A percentile compares a stretch with the other conserved stretches of the same genome.
These are phyloP conservation scores for Cylloceria caligata DNA, from an alignment of 2,888 invertebrate genomes.

Conservation along the genomic window DNA sequence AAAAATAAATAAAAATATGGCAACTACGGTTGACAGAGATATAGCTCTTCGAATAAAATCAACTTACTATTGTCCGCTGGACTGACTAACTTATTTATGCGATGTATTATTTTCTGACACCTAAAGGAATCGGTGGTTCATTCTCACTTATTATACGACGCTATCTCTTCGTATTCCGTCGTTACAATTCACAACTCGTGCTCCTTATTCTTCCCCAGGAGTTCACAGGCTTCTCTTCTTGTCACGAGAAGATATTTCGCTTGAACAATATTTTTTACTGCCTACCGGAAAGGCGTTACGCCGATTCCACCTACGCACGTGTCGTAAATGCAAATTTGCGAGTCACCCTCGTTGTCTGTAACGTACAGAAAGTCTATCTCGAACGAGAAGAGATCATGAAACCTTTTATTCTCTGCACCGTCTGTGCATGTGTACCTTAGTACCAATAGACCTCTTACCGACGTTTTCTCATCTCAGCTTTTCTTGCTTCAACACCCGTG, in stretches of 20 bases:
- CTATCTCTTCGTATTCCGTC: conserved; percentile 37
- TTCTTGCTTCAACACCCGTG: neutral
- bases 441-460: conserved; percentile 29
- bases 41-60: conserved; percentile 30
- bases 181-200: conserved; percentile 45
- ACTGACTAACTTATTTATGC: conserved; percentile 21
- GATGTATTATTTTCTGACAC: neutral
- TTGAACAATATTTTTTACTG: conserved; percentile 63
- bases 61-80: conserved; percentile 28
- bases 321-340: conserved; percentile 72
- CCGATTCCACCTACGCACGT: conserved; percentile 71
- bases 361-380: conserved; percentile 26
- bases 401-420: conserved; percentile 45
- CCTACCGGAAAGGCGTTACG: conserved; percentile 69
- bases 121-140: conserved; percentile 10
- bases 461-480: conserved; percentile 58
- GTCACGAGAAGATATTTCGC: conserved; percentile 57
- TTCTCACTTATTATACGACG: conserved; percentile 53
- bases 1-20: neutral
- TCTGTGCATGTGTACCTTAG: conserved; percentile 3
- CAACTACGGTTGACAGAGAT: neutral
- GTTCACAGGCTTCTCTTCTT: conserved; percentile 13
- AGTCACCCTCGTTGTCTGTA: conserved; percentile 39
- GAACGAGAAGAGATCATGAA: conserved; percentile 57
- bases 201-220: conserved; percentile 31